These are phyloP conservation scores for Sthenelais limicola DNA, from an alignment of 2,888 invertebrate species.

Conservation along the genomic window DNA sequence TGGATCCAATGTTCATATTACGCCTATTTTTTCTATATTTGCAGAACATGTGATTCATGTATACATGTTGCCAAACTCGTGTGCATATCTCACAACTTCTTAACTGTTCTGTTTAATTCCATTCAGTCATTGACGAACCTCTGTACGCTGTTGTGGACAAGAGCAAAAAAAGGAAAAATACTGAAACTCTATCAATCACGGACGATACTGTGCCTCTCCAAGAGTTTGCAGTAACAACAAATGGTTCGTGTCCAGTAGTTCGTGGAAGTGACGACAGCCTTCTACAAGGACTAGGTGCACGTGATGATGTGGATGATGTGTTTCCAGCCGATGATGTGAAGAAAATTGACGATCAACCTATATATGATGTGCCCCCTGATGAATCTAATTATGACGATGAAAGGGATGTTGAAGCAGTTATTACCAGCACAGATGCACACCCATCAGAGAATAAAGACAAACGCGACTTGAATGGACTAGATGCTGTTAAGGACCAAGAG, in stretches of 20 bases:
- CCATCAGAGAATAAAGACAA: too few species aligned
- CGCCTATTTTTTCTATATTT: too few species aligned
- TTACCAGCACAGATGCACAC: background rate
- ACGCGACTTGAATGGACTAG: background rate
- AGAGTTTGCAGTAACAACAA: background rate
- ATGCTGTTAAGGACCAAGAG: background rate
- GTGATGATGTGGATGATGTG: background rate
- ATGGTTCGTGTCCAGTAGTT: background rate
- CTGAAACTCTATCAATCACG: background rate
- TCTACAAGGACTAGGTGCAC: background rate
- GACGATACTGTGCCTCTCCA: background rate
- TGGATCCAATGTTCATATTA: too few species aligned
- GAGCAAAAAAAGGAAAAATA: background rate
- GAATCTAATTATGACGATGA: too few species aligned
- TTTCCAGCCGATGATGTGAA: too few species aligned
- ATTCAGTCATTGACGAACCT: conserved; percentile 7
- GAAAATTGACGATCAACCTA: background rate
- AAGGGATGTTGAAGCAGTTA: background rate
- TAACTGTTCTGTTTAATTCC: too few species aligned
- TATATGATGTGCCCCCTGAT: conserved; percentile 7
- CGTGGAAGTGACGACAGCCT: background rate
- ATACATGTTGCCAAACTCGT: too few species aligned
- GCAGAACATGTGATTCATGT: too few species aligned
- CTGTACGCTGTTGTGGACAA: conserved; percentile 26
- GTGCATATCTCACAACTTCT: too few species aligned